A percentile compares a stretch with the other conserved stretches of the same genome.
These are phyloP conservation scores for Aplysina aerophoba DNA, from an alignment of 37 sponge, comb jelly and placozoan species.

Conservation along the genomic window DNA sequence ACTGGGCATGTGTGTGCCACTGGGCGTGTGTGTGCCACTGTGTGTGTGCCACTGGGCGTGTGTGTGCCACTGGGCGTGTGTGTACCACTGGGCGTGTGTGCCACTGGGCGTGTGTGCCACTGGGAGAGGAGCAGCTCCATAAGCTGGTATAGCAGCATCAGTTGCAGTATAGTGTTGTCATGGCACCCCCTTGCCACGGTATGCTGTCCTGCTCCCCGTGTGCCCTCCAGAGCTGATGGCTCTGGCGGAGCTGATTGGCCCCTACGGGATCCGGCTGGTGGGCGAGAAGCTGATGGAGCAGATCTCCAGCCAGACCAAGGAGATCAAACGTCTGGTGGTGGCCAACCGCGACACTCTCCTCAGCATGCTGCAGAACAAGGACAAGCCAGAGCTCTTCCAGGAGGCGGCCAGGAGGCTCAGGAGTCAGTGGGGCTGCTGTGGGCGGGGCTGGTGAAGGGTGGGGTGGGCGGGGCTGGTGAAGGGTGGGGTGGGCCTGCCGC, in stretches of 20 bases:
- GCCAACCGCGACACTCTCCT: slow-evolving; percentile 85
- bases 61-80: neutral
- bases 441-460: neutral
- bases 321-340: slow-evolving; percentile 86
- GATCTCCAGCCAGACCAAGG: slow-evolving; percentile 78
- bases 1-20: no score
- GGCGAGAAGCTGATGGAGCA: slow-evolving; percentile 92
- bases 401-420: slow-evolving; percentile 63
- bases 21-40: no score
- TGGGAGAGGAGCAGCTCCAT: no score
- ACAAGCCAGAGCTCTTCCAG: slow-evolving; percentile 85
- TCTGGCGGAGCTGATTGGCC: slow-evolving; percentile 89
- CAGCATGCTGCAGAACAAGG: slow-evolving; percentile 82
- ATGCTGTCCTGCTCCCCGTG: neutral
- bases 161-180: no score
- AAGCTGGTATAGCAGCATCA: no score
- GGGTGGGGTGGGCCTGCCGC: neutral
- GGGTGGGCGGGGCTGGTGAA: neutral
- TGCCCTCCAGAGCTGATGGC: slow-evolving; percentile 70
- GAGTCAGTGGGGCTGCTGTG: slow-evolving; percentile 44
- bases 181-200: no score
- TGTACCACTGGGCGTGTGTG: neutral
- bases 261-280: slow-evolving; percentile 88
- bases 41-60: no score
- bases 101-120: neutral